phyloP scores from a whole-genome alignment of 2,888 invertebrate species.

The Erebia palarica region DNA sequence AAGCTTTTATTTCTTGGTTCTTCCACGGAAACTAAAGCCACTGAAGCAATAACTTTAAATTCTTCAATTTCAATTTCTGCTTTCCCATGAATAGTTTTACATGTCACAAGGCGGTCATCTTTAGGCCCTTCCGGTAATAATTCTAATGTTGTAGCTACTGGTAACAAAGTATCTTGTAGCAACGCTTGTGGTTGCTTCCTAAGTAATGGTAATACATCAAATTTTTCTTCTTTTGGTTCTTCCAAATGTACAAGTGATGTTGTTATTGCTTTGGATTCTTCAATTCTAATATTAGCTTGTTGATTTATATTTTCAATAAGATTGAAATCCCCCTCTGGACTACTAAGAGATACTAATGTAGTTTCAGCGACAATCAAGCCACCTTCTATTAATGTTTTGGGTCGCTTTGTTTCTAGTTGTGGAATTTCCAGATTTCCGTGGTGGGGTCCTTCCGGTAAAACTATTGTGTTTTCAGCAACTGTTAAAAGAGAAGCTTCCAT shows the following conservation, averaged over 20 bases:
- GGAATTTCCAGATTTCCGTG: constrained; percentile 13
- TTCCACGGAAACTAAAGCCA: constrained; percentile 31
- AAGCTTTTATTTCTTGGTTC: constrained; percentile 35
- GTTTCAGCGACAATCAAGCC: constrained; percentile 14
- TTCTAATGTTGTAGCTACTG: constrained; percentile 19
- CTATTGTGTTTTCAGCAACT: constrained; percentile 15
- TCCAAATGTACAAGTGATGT: constrained; percentile 16
- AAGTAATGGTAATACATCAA: neutral
- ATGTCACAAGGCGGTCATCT: neutral
- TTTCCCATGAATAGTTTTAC: constrained; percentile 13
- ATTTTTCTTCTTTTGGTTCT: constrained; percentile 29
- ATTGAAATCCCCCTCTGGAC: neutral
- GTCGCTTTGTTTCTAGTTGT: constrained; percentile 3
- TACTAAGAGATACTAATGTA: neutral
- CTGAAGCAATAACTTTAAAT: constrained; percentile 26
- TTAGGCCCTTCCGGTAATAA: constrained; percentile 26
- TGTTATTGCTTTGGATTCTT: constrained; percentile 16
- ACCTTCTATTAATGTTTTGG: constrained; percentile 14
- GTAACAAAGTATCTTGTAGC: constrained; percentile 21
- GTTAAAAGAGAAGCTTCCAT: constrained; percentile 10
- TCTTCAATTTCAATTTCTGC: constrained; percentile 33
- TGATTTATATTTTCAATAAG: constrained; percentile 8
- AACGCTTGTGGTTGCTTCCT: constrained; percentile 15
- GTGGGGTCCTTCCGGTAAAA: constrained; percentile 20
- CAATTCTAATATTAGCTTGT: constrained; percentile 19